Base-by-base conservation (phyloP, 2,888 invertebrate species). In the Oeneis ivallda region DNA sequence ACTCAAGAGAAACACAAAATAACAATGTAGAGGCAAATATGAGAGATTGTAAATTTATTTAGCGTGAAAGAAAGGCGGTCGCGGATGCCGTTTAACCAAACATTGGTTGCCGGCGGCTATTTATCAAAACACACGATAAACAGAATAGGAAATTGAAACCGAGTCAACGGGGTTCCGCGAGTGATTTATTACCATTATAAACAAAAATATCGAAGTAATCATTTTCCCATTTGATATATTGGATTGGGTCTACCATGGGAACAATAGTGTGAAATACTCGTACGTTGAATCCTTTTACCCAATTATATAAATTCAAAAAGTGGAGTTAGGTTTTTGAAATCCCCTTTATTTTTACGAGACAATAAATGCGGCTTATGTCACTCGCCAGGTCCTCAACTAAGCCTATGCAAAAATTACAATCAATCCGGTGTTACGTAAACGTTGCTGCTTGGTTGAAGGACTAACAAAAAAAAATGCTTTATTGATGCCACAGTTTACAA, bases 101-200 rank as follows among this genome's bases (percentile, higher is more conserved):
- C 81, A 83, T 67, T 67, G 81, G 65, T 80, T 81, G 77, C 86
- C 80, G 68, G 75, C 75, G 82, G 89, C 88, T 89, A 89, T 92
- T 89, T 89, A 89, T 91, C 90, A 91, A 89, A 75, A 86, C 82
- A 82, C 80, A 84, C 88, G 86, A 89, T 89, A 91, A 90, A 89
- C 87, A 87, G 85, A 83, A 85, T 85, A 85, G 89, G 87, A 89
- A 91, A 92, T 91, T 92, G 91, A 89, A 91, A 85, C 83, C 80
- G 80, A 89, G 85, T 89, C 89, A 86, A 84, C 81, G 80, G 85
- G 86, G 86, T 86, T 81, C 80, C 74, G 76, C 75, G 83, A 83
- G 86, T 91, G 89, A 91, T 91, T 89, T 90, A 90, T 90, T 86
- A 82, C 80, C 77, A 85, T 86, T 86, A 87, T 86, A 89, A 86